These are phyloP conservation scores for Sminthopsis crassicaudata DNA, from an alignment of 2,113 vertebrate species.

Conservation along the genomic window DNA sequence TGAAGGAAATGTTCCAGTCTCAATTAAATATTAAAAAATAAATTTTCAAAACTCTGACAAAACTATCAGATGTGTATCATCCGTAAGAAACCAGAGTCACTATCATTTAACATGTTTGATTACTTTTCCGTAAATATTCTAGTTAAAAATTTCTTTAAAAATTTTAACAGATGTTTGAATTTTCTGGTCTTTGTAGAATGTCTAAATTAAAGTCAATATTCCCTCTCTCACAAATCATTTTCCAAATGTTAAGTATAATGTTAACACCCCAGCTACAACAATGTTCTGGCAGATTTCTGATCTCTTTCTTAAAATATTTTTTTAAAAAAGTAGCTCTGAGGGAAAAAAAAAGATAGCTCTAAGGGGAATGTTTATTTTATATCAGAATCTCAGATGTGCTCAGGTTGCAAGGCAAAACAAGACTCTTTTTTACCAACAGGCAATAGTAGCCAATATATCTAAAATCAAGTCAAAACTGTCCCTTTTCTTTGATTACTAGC, in stretches of 20 bases:
- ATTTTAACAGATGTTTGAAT: not conserved
- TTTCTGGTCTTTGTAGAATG: constrained; percentile 4
- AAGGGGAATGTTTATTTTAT: not conserved
- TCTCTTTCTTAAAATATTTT: not conserved
- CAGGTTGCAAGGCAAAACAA: constrained; percentile 30
- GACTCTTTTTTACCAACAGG: not conserved
- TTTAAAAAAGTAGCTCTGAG: not conserved
- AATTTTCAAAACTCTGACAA: constrained; percentile 33
- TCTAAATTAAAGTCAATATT: accelerated
- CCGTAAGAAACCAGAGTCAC: constrained; percentile 23
- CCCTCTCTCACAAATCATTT: not conserved
- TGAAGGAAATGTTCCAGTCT: constrained; percentile 50
- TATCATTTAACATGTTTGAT: constrained; percentile 11
- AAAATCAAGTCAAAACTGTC: constrained; percentile 42
- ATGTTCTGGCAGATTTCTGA: constrained; percentile 31
- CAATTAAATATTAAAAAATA: not conserved
- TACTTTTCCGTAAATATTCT: constrained; percentile 7
- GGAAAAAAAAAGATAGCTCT: constrained; percentile 47
- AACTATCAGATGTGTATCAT: constrained; percentile 51
- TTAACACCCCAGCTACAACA: not conserved
- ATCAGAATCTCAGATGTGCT: not conserved
- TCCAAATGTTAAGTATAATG: not conserved
- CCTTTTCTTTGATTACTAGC: constrained; percentile 36
- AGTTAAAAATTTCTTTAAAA: constrained; percentile 20
- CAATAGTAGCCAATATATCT: not conserved